phyloP scores from a whole-genome alignment of 2,888 invertebrate species.

The Drosophila helvetica region DNA sequence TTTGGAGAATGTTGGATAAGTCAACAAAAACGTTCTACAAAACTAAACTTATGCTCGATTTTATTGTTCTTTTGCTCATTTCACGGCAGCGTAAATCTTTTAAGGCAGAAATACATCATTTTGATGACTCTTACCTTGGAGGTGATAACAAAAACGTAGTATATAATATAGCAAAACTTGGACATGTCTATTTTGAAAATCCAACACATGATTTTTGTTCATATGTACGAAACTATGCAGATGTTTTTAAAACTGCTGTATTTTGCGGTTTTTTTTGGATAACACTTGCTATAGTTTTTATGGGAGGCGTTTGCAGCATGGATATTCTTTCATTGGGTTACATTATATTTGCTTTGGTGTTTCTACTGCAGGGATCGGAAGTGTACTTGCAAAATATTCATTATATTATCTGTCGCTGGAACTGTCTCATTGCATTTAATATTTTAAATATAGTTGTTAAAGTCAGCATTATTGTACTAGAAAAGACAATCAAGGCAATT shows the following conservation, averaged over 20 bases:
- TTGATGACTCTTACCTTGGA: slow-evolving; percentile 86
- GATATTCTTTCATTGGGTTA: slow-evolving; percentile 98
- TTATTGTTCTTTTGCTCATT: slow-evolving; percentile 93
- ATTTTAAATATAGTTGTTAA: slow-evolving; percentile 94
- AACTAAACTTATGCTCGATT: slow-evolving; percentile 94
- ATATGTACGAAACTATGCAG: slow-evolving; percentile 91
- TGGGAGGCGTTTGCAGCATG: slow-evolving; percentile 97
- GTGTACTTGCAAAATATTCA: slow-evolving; percentile 95
- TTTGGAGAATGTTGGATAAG: slow-evolving; percentile 95
- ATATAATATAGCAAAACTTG: slow-evolving; percentile 88
- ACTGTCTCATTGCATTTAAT: slow-evolving; percentile 93
- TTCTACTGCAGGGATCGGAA: slow-evolving; percentile 99
- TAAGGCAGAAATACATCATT: slow-evolving; percentile 87
- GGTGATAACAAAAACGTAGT: slow-evolving; percentile 90
- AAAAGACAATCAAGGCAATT: slow-evolving; percentile 88
- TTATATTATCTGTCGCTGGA: slow-evolving; percentile 93
- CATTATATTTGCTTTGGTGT: slow-evolving; percentile 96
- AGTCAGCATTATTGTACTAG: slow-evolving; percentile 93
- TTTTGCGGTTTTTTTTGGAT: slow-evolving; percentile 97
- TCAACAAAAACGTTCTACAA: slow-evolving; percentile 89
- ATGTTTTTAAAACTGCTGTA: slow-evolving; percentile 93
- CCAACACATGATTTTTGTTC: slow-evolving; percentile 96
- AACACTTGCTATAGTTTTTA: slow-evolving; percentile 96
- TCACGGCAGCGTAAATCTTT: slow-evolving; percentile 94
- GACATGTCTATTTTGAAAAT: slow-evolving; percentile 87